phyloP scores from a whole-genome alignment of 2,888 invertebrate species.

The Drepana falcataria region DNA sequence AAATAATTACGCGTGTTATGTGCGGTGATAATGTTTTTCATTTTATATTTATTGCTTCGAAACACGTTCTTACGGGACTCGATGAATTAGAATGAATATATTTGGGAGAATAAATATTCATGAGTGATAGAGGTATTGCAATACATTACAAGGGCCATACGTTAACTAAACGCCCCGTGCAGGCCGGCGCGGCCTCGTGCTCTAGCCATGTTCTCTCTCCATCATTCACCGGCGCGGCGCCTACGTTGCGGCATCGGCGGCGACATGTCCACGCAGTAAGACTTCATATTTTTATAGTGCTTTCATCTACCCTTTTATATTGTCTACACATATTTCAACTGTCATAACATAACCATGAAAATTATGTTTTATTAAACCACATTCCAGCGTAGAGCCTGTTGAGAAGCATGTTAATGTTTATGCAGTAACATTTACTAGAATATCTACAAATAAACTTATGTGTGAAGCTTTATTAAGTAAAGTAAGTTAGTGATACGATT shows the following conservation, averaged over 20 bases:
- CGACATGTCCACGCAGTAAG: slow-evolving; percentile 59
- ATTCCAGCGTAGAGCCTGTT: slow-evolving; percentile 18
- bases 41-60: slow-evolving; percentile 66
- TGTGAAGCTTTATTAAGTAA: background rate
- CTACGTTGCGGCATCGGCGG: slow-evolving; percentile 26
- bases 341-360: slow-evolving; percentile 51
- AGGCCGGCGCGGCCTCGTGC: slow-evolving; percentile 21
- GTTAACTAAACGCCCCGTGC: slow-evolving; percentile 66
- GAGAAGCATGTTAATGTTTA: slow-evolving; percentile 11
- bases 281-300: slow-evolving; percentile 66
- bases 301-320: slow-evolving; percentile 45
- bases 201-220: slow-evolving; percentile 27
- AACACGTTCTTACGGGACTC: slow-evolving; percentile 43
- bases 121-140: slow-evolving; percentile 74
- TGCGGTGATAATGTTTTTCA: slow-evolving; percentile 47
- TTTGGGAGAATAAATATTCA: slow-evolving; percentile 72
- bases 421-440: slow-evolving; percentile 1
- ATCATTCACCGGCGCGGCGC: slow-evolving; percentile 43
- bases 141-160: slow-evolving; percentile 70
- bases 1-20: slow-evolving; percentile 62
- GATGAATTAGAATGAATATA: slow-evolving; percentile 56
- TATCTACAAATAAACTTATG: background rate
- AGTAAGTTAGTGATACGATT: background rate
- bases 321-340: slow-evolving; percentile 64
- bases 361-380: slow-evolving; percentile 39